phyloP scores from a whole-genome alignment of 2,113 vertebrate genomes.

The Peromyscus maniculatus region DNA sequence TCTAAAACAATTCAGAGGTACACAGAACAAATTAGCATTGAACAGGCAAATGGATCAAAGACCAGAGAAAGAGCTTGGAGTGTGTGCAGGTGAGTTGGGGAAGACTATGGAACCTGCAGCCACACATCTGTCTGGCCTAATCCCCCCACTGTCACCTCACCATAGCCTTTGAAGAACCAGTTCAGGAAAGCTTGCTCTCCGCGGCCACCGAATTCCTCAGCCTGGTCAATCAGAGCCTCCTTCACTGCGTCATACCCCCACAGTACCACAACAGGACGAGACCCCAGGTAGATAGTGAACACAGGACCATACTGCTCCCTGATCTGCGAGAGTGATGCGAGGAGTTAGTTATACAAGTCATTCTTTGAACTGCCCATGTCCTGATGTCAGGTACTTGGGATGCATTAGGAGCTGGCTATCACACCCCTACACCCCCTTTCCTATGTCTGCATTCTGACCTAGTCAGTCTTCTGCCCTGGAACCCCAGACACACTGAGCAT shows the following conservation, averaged over 20 bases:
- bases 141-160: not conserved
- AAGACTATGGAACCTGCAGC: too few species aligned
- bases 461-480: not conserved
- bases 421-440: too few species aligned
- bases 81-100: not conserved
- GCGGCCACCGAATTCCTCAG: not conserved
- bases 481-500: not conserved
- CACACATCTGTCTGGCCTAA: not conserved
- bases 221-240: not conserved
- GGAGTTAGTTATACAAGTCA: not conserved
- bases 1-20: not conserved
- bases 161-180: conserved; percentile 1
- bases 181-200: not conserved
- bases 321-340: not conserved
- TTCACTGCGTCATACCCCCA: conserved; percentile 23
- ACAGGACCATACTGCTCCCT: conserved; percentile 36
- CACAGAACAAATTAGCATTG: not conserved
- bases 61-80: not conserved
- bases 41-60: not conserved
- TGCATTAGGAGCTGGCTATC: not conserved
- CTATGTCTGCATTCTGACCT: not conserved
- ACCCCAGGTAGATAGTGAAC: conserved; percentile 75
- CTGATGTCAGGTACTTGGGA: not conserved
- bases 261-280: conserved; percentile 54
- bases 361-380: not conserved